Conservation (phyloP, 2,888 invertebrate species). For the Plemyria rubiginata region DNA sequence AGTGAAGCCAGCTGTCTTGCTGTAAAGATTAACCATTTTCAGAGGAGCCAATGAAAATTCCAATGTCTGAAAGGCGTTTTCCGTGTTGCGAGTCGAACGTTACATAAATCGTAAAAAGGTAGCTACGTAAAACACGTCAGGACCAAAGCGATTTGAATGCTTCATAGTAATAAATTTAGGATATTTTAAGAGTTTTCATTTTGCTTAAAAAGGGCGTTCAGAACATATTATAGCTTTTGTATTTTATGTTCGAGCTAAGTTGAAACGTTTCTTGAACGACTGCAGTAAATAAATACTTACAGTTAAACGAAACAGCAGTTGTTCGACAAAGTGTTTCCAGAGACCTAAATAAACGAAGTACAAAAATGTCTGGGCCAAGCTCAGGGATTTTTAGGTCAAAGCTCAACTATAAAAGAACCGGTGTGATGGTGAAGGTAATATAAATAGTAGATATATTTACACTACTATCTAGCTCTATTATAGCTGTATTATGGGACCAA, state of each 20-base stretch:
- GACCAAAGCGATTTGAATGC: conserved; percentile 25
- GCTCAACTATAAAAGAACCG: neutral
- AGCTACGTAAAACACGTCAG: conserved; percentile 33
- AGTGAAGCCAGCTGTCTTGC: conserved; percentile 74
- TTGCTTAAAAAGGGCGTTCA: conserved; percentile 26
- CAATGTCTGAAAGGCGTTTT: conserved; percentile 53
- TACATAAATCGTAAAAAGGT: conserved; percentile 41
- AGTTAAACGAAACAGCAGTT: neutral
- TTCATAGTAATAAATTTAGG: conserved; percentile 33
- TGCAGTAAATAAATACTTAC: conserved; percentile 1
- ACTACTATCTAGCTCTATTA: too few relatives aligned
- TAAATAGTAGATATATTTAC: neutral
- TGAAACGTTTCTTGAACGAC: conserved; percentile 10
- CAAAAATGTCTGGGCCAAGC: neutral
- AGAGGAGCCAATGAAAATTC: conserved; percentile 68
- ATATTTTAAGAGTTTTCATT: conserved; percentile 32
- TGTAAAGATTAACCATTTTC: conserved; percentile 69
- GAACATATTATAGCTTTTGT: conserved; percentile 35
- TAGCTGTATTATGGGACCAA: too few relatives aligned
- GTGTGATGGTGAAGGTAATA: neutral
- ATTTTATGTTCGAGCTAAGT: conserved; percentile 18
- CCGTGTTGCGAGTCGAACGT: conserved; percentile 31
- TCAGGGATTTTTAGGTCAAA: neutral
- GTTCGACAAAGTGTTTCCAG: conserved; percentile 4
- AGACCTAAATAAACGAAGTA: conserved; percentile 8